Conservation (phyloP, 2,888 invertebrate species). For the Pseudococcus jackbeardsleyi region DNA sequence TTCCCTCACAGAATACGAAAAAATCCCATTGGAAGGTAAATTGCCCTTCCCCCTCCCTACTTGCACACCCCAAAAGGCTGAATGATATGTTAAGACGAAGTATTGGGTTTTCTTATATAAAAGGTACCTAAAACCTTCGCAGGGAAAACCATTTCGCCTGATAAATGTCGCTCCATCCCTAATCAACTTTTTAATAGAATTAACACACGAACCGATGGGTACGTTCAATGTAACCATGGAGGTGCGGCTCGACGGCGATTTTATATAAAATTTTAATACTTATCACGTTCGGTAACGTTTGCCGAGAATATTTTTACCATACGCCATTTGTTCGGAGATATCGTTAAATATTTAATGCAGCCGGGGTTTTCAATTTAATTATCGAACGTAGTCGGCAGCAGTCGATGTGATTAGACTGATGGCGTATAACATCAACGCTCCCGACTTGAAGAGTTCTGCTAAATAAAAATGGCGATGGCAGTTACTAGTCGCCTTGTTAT, state of each 20-base stretch:
- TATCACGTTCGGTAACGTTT: slow-evolving; percentile 1
- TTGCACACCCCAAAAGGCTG: not conserved
- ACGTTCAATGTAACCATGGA: not conserved
- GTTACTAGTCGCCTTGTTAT: slow-evolving; percentile 37
- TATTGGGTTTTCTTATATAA: not conserved
- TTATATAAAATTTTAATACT: not conserved
- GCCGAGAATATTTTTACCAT: not conserved
- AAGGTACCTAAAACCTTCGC: no score
- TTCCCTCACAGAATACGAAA: no score
- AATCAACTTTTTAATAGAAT: slow-evolving; percentile 33
- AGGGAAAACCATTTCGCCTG: not conserved
- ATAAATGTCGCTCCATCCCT: not conserved
- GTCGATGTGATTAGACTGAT: slow-evolving; percentile 34
- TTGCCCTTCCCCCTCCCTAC: no score
- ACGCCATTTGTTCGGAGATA: slow-evolving; percentile 25
- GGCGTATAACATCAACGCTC: not conserved
- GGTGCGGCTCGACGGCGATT: not conserved
- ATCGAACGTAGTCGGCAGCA: not conserved
- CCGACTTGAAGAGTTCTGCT: slow-evolving; percentile 5
- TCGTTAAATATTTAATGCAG: slow-evolving; percentile 9
- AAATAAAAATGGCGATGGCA: slow-evolving; percentile 24
- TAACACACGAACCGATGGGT: not conserved
- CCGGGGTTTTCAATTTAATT: slow-evolving; percentile 27
- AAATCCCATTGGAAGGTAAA: no score
- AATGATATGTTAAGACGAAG: not conserved